These are phyloP conservation scores for Cercocebus atys DNA, from an alignment of 2,113 vertebrate species.

Conservation along the genomic window DNA sequence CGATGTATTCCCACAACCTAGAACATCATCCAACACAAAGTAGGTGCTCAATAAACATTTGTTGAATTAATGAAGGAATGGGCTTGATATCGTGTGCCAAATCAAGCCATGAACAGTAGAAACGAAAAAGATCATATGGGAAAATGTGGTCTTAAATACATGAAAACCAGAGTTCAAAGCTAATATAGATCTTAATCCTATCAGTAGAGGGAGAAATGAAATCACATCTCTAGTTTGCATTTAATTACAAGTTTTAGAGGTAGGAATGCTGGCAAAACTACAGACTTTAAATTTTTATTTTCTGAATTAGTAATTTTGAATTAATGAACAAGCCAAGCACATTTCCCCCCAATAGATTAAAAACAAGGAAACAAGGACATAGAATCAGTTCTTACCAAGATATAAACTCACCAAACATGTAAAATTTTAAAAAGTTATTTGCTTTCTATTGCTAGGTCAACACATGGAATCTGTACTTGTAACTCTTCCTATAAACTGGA, in stretches of 20 bases:
- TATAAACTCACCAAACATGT: neutral
- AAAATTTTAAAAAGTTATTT: neutral
- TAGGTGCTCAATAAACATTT: neutral
- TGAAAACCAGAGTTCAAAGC: conserved; percentile 5
- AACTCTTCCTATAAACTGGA: neutral
- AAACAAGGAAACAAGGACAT: neutral
- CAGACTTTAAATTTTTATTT: neutral
- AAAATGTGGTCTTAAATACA: neutral
- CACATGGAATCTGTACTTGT: neutral
- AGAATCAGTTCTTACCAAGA: conserved; percentile 25
- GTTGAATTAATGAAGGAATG: neutral
- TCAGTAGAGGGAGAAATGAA: neutral
- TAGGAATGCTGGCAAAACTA: neutral
- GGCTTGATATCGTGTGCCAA: neutral
- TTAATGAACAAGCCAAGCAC: neutral
- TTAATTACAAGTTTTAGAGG: neutral
- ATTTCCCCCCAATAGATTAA: neutral
- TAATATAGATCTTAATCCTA: neutral
- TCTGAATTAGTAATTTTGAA: conserved; percentile 8
- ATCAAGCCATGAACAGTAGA: neutral
- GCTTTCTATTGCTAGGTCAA: neutral
- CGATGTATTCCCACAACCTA: neutral
- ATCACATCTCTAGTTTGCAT: neutral
- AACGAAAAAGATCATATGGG: neutral
- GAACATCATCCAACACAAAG: neutral